Base-by-base conservation (phyloP, 2,113 vertebrate genomes). In the Oncorhynchus mykiss region DNA sequence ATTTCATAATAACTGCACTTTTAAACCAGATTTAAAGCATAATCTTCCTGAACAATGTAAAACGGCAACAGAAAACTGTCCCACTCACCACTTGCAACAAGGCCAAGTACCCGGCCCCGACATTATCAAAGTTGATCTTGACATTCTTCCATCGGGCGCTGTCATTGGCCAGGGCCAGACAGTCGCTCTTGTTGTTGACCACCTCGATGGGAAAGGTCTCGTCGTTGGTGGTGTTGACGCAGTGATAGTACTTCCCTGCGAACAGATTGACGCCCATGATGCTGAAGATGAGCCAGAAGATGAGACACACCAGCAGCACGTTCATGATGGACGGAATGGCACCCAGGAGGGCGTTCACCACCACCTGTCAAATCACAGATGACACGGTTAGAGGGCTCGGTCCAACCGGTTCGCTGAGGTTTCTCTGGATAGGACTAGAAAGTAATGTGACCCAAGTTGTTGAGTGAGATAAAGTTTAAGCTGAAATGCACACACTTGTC, bases 241-340 rank as follows among this genome's bases (percentile, higher is more conserved):
- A 99, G 79, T 95, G 90, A 75, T 96, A 99, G 91, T 96, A 99
- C 85, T 96, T 99, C 71, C 98, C 98, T 12, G 98, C 97, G 70
- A 99, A 98, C 7, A 98, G 94, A 90, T 99, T 99, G 77, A 99
- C 98, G 18, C 97, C 97, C 97, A 99, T 99, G 83, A 99, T 99
- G 88, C 97, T 99, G 92, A 99, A 99, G 90, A 99, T 99, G 67
- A 99, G 93, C 98, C 98, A 99, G 92, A 99, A 99, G 92, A 99
- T 99, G 87, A 99, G 95, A 91, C 98, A 99, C 85, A 99, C 98
- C 84, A 99, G 92, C 87, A 99, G 96, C 73, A 99, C 98, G 68
- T 99, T 99, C 98, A 99, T 99, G 88, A 99, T 99, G 74, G 97
- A 99, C 75, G 98, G 97, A 86, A 99, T 99, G 7, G 98, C 98